A percentile compares a stretch with the other conserved stretches of the same genome.
Evolutionary conservation across 2,797 vertebrate species (phyloP).

Genomic region (Odontamblyopus lacepedii): DNA sequence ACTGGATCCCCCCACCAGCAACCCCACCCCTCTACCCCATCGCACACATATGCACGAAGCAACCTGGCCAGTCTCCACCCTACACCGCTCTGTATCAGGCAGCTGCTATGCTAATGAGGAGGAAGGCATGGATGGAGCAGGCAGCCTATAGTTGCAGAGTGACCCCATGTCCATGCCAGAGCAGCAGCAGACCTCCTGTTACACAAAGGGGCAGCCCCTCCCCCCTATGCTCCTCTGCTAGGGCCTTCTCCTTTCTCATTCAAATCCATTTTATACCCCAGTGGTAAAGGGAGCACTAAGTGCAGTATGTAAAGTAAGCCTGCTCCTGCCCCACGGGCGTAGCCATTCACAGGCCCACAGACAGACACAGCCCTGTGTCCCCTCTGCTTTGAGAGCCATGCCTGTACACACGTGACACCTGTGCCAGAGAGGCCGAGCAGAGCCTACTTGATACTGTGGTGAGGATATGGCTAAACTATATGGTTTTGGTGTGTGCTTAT

Average conservation of each 20-base stretch:
- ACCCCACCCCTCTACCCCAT: slow-evolving; percentile 53
- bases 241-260: slow-evolving; percentile 84
- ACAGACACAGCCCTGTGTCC: slow-evolving; percentile 55
- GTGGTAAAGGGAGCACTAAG: slow-evolving; percentile 84
- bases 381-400: slow-evolving; percentile 60
- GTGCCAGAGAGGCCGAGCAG: slow-evolving; percentile 50
- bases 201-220: slow-evolving; percentile 74
- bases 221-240: slow-evolving; percentile 62
- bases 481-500: background rate
- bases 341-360: slow-evolving; percentile 60
- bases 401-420: slow-evolving; percentile 65
- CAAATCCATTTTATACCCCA: slow-evolving; percentile 89
- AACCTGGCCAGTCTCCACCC: slow-evolving; percentile 77
- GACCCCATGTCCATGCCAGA: slow-evolving; percentile 82
- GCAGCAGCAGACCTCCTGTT: slow-evolving; percentile 76
- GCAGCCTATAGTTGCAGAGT: slow-evolving; percentile 71
- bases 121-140: slow-evolving; percentile 69
- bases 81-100: slow-evolving; percentile 80
- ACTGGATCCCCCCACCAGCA: slow-evolving; percentile 62
- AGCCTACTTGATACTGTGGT: slow-evolving; percentile 13
- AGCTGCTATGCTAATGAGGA: slow-evolving; percentile 98
- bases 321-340: slow-evolving; percentile 65
- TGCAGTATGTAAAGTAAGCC: slow-evolving; percentile 84
- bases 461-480: background rate
- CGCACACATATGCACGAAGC: slow-evolving; percentile 71